Evolutionary conservation across 2,797 vertebrate genomes (phyloP).

Genomic region (Chelonia mydas): DNA sequence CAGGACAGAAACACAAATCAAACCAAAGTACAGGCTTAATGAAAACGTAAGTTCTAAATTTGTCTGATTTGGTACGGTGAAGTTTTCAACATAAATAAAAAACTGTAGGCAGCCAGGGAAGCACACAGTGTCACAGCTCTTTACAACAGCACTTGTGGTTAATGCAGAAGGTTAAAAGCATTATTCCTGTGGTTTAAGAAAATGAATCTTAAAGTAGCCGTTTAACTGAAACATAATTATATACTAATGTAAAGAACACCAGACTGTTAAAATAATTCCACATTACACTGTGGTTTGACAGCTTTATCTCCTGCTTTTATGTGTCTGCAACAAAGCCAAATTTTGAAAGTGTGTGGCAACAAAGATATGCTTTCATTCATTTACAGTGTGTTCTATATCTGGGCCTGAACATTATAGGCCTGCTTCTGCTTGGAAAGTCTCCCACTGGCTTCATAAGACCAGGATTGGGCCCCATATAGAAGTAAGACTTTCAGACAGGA

Average conservation of each 20-base stretch:
- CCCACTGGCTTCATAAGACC: background rate
- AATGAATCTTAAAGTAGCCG: background rate
- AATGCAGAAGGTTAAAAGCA: conserved; percentile 18
- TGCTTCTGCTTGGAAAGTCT: background rate
- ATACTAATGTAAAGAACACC: conserved; percentile 8
- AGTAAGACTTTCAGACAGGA: background rate
- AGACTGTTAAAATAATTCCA: conserved; percentile 36
- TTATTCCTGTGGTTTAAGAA: conserved; percentile 14
- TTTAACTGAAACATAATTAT: conserved; percentile 1
- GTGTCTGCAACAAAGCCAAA: background rate
- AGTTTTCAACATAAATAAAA: conserved; percentile 22
- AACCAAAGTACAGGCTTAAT: background rate
- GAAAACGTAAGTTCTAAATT: background rate
- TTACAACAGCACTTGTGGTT: background rate
- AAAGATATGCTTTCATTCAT: conserved; percentile 14
- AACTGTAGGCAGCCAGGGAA: background rate
- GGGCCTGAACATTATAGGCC: background rate
- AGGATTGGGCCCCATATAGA: background rate
- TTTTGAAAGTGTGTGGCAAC: conserved; percentile 25
- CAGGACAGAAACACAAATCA: background rate
- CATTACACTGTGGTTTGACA: conserved; percentile 4
- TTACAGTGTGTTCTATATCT: background rate
- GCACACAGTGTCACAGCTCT: background rate
- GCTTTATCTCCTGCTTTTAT: conserved; percentile 35
- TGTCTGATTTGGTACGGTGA: conserved; percentile 9